Evolutionary conservation across 2,888 invertebrate species (phyloP).

Genomic region (Drosophila cracens): DNA sequence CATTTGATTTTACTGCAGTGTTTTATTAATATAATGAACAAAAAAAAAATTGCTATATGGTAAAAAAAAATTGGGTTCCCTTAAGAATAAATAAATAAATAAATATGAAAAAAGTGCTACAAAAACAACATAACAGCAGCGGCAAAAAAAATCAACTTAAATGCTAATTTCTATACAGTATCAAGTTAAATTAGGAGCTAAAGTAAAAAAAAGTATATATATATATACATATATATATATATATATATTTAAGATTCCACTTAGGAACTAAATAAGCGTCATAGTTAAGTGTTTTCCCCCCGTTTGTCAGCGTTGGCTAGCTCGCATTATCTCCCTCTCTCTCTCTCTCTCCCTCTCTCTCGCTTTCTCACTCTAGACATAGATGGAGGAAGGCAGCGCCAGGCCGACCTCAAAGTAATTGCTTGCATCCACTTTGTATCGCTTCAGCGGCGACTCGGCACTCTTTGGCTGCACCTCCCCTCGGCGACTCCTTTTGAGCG

Average conservation of each 20-base stretch:
- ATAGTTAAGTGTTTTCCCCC: conserved; percentile 82
- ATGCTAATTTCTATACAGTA: conserved; percentile 40
- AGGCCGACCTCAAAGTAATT: conserved; percentile 84
- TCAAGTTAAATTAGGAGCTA: neutral
- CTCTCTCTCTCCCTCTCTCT: neutral
- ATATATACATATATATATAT: neutral
- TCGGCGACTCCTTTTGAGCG: conserved; percentile 54
- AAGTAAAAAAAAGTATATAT: neutral
- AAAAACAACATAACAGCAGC: conserved; percentile 80
- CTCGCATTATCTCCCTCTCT: conserved; percentile 1
- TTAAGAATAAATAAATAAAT: conserved; percentile 34
- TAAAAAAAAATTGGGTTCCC: conserved; percentile 20
- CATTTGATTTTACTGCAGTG: conserved; percentile 41
- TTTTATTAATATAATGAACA: conserved; percentile 46
- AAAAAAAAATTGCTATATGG: conserved; percentile 32
- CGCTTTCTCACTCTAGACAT: conserved; percentile 62
- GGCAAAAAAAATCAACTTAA: conserved; percentile 57
- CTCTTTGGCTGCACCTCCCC: conserved; percentile 9
- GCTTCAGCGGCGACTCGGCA: conserved; percentile 70
- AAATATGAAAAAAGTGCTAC: conserved; percentile 59
- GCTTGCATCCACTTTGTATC: conserved; percentile 73
- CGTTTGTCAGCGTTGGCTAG: conserved; percentile 79
- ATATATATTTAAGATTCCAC: conserved; percentile 27
- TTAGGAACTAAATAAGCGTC: conserved; percentile 83
- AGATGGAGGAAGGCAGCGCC: conserved; percentile 83